These are phyloP conservation scores for Aleiodes alternator DNA, from an alignment of 2,888 invertebrate genomes.

Conservation along the genomic window DNA sequence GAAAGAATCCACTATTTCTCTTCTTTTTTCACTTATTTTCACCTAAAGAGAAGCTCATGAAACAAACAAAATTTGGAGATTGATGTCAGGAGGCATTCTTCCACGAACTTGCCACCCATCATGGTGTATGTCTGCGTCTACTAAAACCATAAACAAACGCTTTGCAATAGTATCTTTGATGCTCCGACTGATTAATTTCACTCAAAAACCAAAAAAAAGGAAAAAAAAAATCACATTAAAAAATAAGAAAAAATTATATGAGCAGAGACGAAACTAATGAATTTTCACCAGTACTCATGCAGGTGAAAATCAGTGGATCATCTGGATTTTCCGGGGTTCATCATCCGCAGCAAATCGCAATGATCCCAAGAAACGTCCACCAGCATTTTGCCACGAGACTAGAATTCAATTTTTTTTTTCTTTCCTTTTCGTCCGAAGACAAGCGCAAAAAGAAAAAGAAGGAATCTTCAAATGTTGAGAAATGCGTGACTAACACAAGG, in stretches of 20 bases:
- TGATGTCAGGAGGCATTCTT: constrained; percentile 52
- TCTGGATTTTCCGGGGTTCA: constrained; percentile 32
- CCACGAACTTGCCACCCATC: constrained; percentile 61
- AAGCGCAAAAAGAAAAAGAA: not conserved
- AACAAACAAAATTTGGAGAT: not conserved
- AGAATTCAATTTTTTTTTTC: too few relatives aligned
- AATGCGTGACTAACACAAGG: constrained; percentile 56
- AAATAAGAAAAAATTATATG: constrained; percentile 22
- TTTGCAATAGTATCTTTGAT: constrained; percentile 68
- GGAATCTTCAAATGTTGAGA: constrained; percentile 30
- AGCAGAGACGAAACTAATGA: constrained; percentile 6
- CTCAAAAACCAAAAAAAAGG: constrained; percentile 55
- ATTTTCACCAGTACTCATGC: constrained; percentile 12
- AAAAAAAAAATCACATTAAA: constrained; percentile 34
- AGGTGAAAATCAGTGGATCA: constrained; percentile 18
- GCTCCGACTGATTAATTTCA: constrained; percentile 72
- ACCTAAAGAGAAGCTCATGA: not conserved
- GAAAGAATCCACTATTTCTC: too few relatives aligned
- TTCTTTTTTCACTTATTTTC: not conserved
- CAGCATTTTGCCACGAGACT: too few relatives aligned
- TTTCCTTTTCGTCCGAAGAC: too few relatives aligned
- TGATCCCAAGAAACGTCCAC: not conserved
- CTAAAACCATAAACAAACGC: constrained; percentile 70
- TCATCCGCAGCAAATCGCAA: constrained; percentile 18
- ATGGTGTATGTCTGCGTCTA: constrained; percentile 46